A percentile compares a stretch with the other conserved stretches of the same genome.
Evolutionary conservation across 2,113 vertebrate species (phyloP).

Genomic region (Dascyllus trimaculatus): DNA sequence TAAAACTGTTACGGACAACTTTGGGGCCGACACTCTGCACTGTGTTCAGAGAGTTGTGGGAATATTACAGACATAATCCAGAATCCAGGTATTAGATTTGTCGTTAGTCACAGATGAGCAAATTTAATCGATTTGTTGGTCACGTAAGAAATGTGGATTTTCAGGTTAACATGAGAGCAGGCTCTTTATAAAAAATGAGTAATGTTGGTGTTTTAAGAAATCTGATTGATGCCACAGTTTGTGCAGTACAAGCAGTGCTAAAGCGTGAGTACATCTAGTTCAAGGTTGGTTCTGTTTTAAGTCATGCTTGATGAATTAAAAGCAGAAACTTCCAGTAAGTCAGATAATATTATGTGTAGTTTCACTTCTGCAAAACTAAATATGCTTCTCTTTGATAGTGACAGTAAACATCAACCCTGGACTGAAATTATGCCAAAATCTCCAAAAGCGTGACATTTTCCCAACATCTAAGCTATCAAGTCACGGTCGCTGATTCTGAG

Average conservation of each 20-base stretch:
- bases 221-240: too few species aligned
- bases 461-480: not conserved
- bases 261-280: not conserved
- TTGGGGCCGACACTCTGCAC: not conserved
- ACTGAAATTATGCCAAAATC: not conserved
- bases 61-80: not conserved
- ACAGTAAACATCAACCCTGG: too few species aligned
- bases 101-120: not conserved
- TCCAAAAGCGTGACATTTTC: not conserved
- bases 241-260: too few species aligned
- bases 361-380: not conserved
- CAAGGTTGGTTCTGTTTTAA: not conserved
- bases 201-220: too few species aligned
- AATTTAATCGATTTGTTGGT: not conserved
- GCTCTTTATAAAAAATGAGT: too few species aligned
- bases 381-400: too few species aligned
- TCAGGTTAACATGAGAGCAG: too few species aligned
- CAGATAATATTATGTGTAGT: not conserved
- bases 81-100: too few species aligned
- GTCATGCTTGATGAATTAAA: not conserved
- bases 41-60: not conserved
- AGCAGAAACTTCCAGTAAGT: not conserved
- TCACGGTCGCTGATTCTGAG: not conserved
- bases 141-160: too few species aligned
- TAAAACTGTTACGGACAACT: not conserved